Percentiles rank a stretch among this genome's conserved stretches.
Conservation (phyloP, 2,113 vertebrate genomes). For the Ceyx margarethae region DNA sequence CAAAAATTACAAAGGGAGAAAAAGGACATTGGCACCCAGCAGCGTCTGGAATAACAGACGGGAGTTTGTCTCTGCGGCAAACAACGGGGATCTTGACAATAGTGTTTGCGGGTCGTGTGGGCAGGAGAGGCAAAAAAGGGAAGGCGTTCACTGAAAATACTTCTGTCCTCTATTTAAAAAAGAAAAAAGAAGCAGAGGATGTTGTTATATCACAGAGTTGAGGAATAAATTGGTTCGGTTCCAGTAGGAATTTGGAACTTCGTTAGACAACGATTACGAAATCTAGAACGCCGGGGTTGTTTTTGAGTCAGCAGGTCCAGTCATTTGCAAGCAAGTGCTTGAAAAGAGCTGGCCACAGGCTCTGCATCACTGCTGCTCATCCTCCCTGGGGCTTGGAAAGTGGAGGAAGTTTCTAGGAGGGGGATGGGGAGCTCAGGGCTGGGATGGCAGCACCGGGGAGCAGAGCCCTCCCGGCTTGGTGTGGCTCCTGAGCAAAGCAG, state of each 20-base stretch:
- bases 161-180: constrained; percentile 24
- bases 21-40: constrained; percentile 53
- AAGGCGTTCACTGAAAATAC: constrained; percentile 53
- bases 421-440: neutral
- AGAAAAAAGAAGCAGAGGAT: constrained; percentile 25
- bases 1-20: constrained; percentile 41
- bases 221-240: neutral
- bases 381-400: accelerated
- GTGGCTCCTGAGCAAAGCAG: neutral
- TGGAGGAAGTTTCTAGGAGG: neutral
- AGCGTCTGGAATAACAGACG: constrained; percentile 51
- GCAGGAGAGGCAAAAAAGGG: constrained; percentile 36
- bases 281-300: neutral
- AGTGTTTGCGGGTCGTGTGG: neutral
- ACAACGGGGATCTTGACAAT: constrained; percentile 7
- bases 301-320: neutral
- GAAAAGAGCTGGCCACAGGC: neutral
- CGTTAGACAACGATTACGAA: neutral
- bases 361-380: accelerated
- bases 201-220: constrained; percentile 36
- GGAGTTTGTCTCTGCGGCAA: neutral
- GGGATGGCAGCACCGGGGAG: neutral
- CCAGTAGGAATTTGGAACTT: neutral
- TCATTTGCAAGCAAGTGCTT: neutral
- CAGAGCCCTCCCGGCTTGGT: neutral